Conservation (phyloP, 2,797 vertebrate genomes). For the Gallirallus australis region DNA sequence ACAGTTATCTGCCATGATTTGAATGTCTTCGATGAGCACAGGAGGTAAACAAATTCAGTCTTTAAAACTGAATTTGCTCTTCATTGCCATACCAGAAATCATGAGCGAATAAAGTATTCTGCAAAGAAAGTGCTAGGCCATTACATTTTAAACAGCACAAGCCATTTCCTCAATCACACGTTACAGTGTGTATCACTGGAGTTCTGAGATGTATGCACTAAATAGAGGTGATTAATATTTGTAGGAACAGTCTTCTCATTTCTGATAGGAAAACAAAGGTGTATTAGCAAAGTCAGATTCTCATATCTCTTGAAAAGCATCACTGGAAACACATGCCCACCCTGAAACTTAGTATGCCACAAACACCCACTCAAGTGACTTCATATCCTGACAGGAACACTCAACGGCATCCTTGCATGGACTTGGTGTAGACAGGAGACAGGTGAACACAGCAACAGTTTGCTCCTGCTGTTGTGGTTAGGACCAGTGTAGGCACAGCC, state of each 20-base stretch:
- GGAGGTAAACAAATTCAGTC: neutral
- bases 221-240: neutral
- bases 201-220: neutral
- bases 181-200: neutral
- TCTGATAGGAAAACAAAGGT: neutral
- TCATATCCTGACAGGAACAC: neutral
- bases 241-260: neutral
- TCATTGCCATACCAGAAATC: neutral
- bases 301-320: neutral
- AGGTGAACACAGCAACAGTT: neutral
- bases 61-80: slow-evolving; percentile 18
- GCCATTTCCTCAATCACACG: neutral
- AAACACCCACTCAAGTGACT: neutral
- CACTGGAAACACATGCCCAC: fast-evolving
- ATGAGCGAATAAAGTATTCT: neutral
- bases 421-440: neutral
- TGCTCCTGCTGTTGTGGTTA: fast-evolving
- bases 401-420: neutral
- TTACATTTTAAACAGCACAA: neutral
- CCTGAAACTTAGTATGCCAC: neutral
- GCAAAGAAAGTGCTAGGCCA: neutral
- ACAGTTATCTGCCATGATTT: neutral
- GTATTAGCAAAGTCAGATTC: neutral
- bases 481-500: fast-evolving
- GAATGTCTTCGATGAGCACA: neutral